Conservation (phyloP, 2,113 vertebrate species). For the Astatotilapia flaviijosephi region DNA sequence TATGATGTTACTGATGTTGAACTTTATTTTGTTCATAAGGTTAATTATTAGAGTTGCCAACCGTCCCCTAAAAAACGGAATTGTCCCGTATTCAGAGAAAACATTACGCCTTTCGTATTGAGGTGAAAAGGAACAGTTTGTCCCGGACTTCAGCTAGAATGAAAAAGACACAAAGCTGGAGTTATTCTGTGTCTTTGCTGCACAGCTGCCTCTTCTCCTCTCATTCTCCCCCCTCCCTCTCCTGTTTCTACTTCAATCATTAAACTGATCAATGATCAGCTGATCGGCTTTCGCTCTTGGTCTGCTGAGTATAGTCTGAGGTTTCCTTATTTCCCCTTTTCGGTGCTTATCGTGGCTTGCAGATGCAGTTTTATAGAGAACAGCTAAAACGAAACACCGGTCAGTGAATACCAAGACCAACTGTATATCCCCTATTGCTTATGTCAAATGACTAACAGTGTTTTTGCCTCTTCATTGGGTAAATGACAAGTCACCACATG, state of each 20-base stretch:
- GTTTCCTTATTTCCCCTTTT: slow-evolving; percentile 74
- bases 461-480: neutral
- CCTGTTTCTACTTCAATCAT: too few relatives aligned
- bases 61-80: rapidly evolving
- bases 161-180: too few relatives aligned
- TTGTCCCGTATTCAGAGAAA: rapidly evolving
- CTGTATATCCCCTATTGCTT: neutral
- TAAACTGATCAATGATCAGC: too few relatives aligned
- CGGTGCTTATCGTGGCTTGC: slow-evolving; percentile 58
- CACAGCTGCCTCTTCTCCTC: too few relatives aligned
- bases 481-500: neutral
- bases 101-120: rapidly evolving
- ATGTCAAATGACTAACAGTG: neutral
- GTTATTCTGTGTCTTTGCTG: too few relatives aligned
- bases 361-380: slow-evolving; percentile 60
- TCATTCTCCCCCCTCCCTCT: too few relatives aligned
- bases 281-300: neutral
- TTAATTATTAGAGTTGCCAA: neutral
- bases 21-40: neutral
- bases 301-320: slow-evolving; percentile 60
- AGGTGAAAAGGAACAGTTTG: too few relatives aligned
- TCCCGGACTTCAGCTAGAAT: too few relatives aligned
- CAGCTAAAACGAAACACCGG: slow-evolving; percentile 35
- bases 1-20: neutral
- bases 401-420: slow-evolving; percentile 13